A percentile compares a stretch with the other conserved stretches of the same genome.
phyloP scores from a whole-genome alignment of 2,113 vertebrate species.

The Ardeotis arabs region DNA sequence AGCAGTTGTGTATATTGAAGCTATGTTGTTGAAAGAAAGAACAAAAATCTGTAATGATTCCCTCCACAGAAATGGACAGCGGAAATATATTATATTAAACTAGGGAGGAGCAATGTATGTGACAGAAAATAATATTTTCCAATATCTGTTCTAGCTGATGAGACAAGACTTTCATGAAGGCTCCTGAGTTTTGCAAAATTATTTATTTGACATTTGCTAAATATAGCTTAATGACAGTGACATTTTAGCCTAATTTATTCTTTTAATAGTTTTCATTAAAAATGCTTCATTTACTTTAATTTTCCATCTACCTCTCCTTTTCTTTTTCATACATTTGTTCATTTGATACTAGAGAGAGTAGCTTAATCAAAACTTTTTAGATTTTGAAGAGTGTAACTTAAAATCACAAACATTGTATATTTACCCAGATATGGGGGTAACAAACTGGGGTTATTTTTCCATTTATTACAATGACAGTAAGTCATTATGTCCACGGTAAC shows the following conservation, averaged over 20 bases:
- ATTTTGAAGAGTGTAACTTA: slow-evolving; percentile 24
- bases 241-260: slow-evolving; percentile 72
- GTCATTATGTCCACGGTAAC: slow-evolving; percentile 57
- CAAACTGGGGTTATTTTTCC: slow-evolving; percentile 53
- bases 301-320: slow-evolving; percentile 28
- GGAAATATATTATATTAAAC: not conserved
- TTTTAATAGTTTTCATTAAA: slow-evolving; percentile 70
- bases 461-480: slow-evolving; percentile 71
- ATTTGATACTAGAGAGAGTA: slow-evolving; percentile 17
- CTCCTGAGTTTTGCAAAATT: not conserved
- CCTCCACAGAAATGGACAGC: not conserved
- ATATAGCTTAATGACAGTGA: slow-evolving; percentile 69
- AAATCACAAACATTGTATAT: slow-evolving; percentile 33
- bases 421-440: not conserved
- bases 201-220: slow-evolving; percentile 72
- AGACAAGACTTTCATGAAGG: not conserved
- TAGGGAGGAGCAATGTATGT: not conserved
- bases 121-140: not conserved
- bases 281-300: slow-evolving; percentile 64
- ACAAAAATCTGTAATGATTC: not conserved
- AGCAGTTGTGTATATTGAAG: not conserved
- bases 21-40: not conserved
- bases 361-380: not conserved
- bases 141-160: not conserved
- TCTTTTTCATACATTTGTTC: slow-evolving; percentile 57